Evolutionary conservation across 2,113 vertebrate species (phyloP).

Genomic region (Machaerirhynchus nigripectus): DNA sequence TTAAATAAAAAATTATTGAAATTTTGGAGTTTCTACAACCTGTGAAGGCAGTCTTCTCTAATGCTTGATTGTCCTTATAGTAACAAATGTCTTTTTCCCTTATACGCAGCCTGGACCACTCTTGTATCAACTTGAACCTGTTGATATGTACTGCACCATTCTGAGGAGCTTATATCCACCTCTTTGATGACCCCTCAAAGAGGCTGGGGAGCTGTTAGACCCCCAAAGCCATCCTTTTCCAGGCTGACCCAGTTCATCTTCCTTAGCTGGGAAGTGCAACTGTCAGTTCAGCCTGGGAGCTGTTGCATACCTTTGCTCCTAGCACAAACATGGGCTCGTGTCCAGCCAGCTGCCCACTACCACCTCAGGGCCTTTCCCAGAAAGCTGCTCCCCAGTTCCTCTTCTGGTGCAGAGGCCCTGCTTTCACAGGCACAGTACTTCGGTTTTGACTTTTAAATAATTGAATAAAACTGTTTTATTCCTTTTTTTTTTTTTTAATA

Average conservation of each 20-base stretch:
- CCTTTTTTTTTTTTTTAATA: background rate
- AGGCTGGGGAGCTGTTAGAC: background rate
- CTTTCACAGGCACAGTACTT: background rate
- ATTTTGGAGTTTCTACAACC: background rate
- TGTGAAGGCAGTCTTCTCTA: background rate
- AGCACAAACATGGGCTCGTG: background rate
- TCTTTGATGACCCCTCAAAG: background rate
- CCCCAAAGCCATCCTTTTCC: background rate
- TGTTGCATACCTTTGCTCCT: background rate
- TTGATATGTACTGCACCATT: background rate
- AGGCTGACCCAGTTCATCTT: background rate
- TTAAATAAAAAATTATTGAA: background rate
- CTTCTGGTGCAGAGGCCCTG: background rate
- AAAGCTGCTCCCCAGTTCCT: background rate
- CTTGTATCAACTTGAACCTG: background rate
- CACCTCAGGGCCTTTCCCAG: background rate
- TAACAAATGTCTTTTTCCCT: fast-evolving
- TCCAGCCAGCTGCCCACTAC: background rate
- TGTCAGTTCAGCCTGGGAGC: background rate
- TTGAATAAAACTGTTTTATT: background rate
- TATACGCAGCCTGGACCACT: fast-evolving
- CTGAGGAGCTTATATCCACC: background rate
- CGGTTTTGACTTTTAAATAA: background rate
- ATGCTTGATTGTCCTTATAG: background rate
- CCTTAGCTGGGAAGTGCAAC: background rate